Conservation (phyloP, 1,140 invertebrate genomes). For the Cydia pomonella region DNA sequence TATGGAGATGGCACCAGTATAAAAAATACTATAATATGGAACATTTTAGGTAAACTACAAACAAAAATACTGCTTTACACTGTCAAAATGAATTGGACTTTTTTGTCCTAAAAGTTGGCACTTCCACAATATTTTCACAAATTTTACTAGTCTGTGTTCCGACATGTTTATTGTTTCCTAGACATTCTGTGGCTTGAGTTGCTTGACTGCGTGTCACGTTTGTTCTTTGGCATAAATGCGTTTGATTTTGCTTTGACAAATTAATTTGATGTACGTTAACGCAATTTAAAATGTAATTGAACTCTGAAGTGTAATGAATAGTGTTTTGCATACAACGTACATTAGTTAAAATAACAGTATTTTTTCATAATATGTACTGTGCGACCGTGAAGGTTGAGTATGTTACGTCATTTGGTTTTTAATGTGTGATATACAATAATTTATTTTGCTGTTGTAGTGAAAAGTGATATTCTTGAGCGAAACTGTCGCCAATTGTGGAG, state of each 20-base stretch:
- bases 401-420: slow-evolving; percentile 78
- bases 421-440: slow-evolving; percentile 72
- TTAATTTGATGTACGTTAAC: slow-evolving; percentile 52
- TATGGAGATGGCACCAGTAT: no score
- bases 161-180: slow-evolving; percentile 32
- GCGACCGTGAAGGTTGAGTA: slow-evolving; percentile 80
- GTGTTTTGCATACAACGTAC: slow-evolving; percentile 14
- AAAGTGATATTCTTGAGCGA: slow-evolving; percentile 53
- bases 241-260: slow-evolving; percentile 66
- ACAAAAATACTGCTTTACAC: no score
- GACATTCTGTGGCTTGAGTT: slow-evolving; percentile 41
- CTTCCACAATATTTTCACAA: background rate
- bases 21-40: no score
- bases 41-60: no score
- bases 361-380: slow-evolving; percentile 70
- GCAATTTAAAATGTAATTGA: slow-evolving; percentile 52
- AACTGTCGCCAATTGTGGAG: slow-evolving; percentile 56
- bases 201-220: slow-evolving; percentile 80
- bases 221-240: slow-evolving; percentile 65
- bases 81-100: no score
- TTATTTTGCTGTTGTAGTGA: slow-evolving; percentile 59
- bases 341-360: slow-evolving; percentile 52
- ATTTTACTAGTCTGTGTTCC: slow-evolving; percentile 1
- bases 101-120: slow-evolving; percentile 23
- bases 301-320: slow-evolving; percentile 50